These are phyloP conservation scores for Lordiphosa stackelbergi DNA, from an alignment of 1,140 invertebrate genomes.

Conservation along the genomic window DNA sequence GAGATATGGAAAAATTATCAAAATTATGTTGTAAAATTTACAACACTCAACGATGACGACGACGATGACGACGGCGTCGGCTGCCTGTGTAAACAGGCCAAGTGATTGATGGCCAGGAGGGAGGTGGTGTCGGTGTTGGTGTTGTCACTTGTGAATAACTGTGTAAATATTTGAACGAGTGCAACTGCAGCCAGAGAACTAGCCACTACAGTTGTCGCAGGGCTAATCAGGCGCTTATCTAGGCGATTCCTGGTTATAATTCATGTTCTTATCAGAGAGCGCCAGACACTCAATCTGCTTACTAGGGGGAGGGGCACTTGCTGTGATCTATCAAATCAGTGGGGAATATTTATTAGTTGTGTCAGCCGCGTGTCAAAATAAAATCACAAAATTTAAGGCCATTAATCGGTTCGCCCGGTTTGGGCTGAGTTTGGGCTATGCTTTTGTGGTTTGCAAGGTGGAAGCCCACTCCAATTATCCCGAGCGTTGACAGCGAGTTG, in stretches of 20 bases:
- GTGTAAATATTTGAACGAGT: constrained; percentile 56
- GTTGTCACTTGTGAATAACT: constrained; percentile 69
- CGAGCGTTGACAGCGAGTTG: constrained; percentile 66
- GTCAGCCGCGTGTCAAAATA: constrained; percentile 65
- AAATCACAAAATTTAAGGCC: constrained; percentile 59
- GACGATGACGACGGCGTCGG: constrained; percentile 3
- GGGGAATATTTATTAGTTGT: constrained; percentile 65
- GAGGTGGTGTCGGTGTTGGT: not conserved
- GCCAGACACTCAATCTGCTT: constrained; percentile 25
- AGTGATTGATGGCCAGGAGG: constrained; percentile 54
- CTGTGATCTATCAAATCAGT: constrained; percentile 30
- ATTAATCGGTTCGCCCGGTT: constrained; percentile 43
- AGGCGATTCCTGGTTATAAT: constrained; percentile 46
- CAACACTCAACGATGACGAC: constrained; percentile 32
- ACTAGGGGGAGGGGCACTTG: constrained; percentile 29
- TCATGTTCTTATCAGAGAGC: constrained; percentile 34
- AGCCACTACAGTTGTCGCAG: not conserved
- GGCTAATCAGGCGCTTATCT: constrained; percentile 72
- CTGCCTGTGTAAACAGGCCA: constrained; percentile 40
- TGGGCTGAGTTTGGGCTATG: not conserved
- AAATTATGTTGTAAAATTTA: constrained; percentile 75
- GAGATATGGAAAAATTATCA: constrained; percentile 62
- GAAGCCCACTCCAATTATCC: constrained; percentile 56
- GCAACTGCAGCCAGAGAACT: constrained; percentile 20
- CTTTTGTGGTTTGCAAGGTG: not conserved